phyloP scores from a whole-genome alignment of 92 coral and sea anemone genomes.

The Epizoanthus ramosus region DNA sequence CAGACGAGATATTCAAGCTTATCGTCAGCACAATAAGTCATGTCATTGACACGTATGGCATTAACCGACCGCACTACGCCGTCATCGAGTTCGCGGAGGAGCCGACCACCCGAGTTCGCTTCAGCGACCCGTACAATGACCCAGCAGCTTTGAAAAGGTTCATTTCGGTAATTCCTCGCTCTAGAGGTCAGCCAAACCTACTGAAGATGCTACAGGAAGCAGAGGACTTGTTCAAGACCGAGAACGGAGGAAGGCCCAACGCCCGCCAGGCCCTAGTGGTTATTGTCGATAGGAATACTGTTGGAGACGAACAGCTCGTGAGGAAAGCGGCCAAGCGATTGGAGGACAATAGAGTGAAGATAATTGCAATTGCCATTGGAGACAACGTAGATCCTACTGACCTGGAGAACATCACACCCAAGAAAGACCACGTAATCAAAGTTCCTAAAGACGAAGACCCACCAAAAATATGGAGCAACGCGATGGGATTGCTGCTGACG shows the following conservation, averaged over 20 bases:
- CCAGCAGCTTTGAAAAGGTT: constrained; percentile 61
- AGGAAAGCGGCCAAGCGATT: constrained; percentile 63
- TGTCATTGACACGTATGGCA: constrained; percentile 69
- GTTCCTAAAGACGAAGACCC: not conserved
- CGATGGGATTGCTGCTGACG: not conserved
- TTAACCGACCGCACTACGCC: constrained; percentile 74
- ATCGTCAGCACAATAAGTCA: constrained; percentile 46
- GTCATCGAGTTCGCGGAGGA: constrained; percentile 72
- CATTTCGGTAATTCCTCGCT: constrained; percentile 56
- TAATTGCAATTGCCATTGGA: constrained; percentile 86
- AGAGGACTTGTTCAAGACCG: constrained; percentile 58
- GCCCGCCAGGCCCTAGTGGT: constrained; percentile 79
- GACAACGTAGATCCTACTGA: constrained; percentile 64
- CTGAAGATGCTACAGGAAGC: constrained; percentile 67
- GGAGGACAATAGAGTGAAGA: constrained; percentile 69
- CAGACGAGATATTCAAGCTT: constrained; percentile 38
- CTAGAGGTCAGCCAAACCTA: constrained; percentile 66
- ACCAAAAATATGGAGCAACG: not conserved
- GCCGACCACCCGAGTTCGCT: constrained; percentile 63
- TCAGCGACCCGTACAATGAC: constrained; percentile 65
- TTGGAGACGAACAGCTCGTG: constrained; percentile 58
- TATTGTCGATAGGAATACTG: constrained; percentile 69
- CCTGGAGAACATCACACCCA: constrained; percentile 51
- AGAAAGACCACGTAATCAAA: constrained; percentile 28
- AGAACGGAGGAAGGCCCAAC: constrained; percentile 60